These are phyloP conservation scores for Arion vulgaris DNA, from an alignment of 1,140 invertebrate species.

Conservation along the genomic window DNA sequence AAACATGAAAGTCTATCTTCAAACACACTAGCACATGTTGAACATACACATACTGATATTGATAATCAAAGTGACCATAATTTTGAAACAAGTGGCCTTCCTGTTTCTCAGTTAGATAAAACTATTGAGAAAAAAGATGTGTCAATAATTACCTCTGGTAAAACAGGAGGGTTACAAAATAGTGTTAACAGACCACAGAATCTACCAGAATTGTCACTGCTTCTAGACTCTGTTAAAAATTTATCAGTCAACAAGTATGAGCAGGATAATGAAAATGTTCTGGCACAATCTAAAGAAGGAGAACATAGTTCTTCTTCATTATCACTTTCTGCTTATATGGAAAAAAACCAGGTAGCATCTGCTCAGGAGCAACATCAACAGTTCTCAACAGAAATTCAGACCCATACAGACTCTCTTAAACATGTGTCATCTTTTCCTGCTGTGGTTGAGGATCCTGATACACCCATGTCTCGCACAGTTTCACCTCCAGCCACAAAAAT, in stretches of 20 bases:
- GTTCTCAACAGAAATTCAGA: neutral
- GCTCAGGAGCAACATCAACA: neutral
- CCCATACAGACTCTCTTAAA: neutral
- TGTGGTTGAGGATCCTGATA: conserved; percentile 35
- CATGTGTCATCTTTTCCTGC: neutral
- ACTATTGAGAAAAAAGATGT: neutral
- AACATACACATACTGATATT: neutral
- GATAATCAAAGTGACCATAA: neutral
- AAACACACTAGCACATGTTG: neutral
- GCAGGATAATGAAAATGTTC: neutral
- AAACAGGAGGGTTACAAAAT: neutral
- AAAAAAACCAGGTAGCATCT: neutral
- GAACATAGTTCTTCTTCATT: neutral
- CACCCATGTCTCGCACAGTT: conserved; percentile 24
- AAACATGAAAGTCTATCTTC: neutral
- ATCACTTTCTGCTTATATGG: neutral
- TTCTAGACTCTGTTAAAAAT: neutral
- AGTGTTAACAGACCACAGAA: neutral
- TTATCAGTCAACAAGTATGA: neutral
- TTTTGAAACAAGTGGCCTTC: neutral
- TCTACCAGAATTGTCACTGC: neutral
- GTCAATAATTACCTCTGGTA: neutral
- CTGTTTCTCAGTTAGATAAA: neutral
- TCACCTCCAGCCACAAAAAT: conserved; percentile 11
- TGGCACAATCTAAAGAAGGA: neutral